phyloP scores from a whole-genome alignment of 2,888 invertebrate genomes.

The Elegia similella region DNA sequence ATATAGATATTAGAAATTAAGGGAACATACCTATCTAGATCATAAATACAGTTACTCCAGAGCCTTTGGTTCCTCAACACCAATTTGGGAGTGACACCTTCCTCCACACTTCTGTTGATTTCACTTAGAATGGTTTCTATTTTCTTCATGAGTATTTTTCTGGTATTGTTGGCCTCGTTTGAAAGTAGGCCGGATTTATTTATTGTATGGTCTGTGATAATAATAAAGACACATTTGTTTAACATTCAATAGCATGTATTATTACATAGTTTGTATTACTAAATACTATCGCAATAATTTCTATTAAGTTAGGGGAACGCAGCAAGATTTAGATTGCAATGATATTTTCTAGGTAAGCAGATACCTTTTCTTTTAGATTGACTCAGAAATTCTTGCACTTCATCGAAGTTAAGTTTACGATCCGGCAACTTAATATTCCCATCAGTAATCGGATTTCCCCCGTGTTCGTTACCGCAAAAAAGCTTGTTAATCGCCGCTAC shows the following conservation, averaged over 20 bases:
- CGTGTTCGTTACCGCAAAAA: slow-evolving; percentile 34
- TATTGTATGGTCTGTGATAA: slow-evolving; percentile 34
- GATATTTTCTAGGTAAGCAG: too few relatives aligned
- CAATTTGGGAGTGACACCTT: slow-evolving; percentile 58
- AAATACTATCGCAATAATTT: too few relatives aligned
- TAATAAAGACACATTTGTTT: too few relatives aligned
- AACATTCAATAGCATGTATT: too few relatives aligned
- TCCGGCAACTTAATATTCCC: slow-evolving; percentile 49
- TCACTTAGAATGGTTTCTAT: slow-evolving; percentile 67
- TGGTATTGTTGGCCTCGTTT: slow-evolving; percentile 43
- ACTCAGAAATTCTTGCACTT: slow-evolving; percentile 57
- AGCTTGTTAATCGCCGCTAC: slow-evolving; percentile 64
- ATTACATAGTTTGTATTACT: too few relatives aligned
- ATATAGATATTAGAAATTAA: neutral
- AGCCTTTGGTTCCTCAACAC: slow-evolving; percentile 66
- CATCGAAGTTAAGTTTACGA: slow-evolving; percentile 60
- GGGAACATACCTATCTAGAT: slow-evolving; percentile 65
- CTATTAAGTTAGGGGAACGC: too few relatives aligned
- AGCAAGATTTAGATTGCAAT: too few relatives aligned
- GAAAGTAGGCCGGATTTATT: slow-evolving; percentile 27
- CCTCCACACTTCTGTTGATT: slow-evolving; percentile 63
- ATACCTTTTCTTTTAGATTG: slow-evolving; percentile 23
- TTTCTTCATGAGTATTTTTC: slow-evolving; percentile 54
- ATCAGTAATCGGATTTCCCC: slow-evolving; percentile 23
- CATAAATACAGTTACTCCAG: slow-evolving; percentile 79